A percentile compares a stretch with the other conserved stretches of the same genome.
Conservation (phyloP, 2,797 vertebrate species). For the Oryzias dopingdopingensis region DNA sequence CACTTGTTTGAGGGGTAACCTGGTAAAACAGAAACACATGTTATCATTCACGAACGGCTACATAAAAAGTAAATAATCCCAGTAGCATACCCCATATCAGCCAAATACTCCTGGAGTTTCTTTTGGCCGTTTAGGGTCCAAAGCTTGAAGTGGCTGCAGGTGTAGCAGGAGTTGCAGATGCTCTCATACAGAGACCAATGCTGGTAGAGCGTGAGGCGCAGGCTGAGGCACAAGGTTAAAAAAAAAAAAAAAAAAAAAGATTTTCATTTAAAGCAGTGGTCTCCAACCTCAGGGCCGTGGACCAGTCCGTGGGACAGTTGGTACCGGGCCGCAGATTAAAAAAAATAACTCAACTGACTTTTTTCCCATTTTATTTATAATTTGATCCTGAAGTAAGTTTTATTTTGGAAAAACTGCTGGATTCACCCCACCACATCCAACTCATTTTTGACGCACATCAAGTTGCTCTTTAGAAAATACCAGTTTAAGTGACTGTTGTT, state of each 20-base stretch:
- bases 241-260: slow-evolving; percentile 14
- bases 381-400: too few species aligned
- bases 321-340: too few species aligned
- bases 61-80: neutral
- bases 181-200: slow-evolving; percentile 98
- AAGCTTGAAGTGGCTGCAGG: slow-evolving; percentile 88
- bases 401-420: too few species aligned
- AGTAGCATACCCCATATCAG: slow-evolving; percentile 88
- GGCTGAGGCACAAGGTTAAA: slow-evolving; percentile 73
- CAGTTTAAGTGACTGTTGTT: too few species aligned
- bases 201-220: slow-evolving; percentile 90
- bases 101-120: slow-evolving; percentile 93
- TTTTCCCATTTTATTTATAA: too few species aligned
- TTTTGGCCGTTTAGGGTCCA: slow-evolving; percentile 97
- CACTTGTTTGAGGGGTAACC: slow-evolving; percentile 93
- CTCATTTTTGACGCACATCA: too few species aligned
- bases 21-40: slow-evolving; percentile 44
- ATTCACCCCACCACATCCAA: too few species aligned
- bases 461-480: too few species aligned
- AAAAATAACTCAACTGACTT: too few species aligned
- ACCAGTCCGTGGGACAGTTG: too few species aligned
- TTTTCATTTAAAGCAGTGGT: too few species aligned
- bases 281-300: too few species aligned
- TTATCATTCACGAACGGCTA: neutral
- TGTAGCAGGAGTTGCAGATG: slow-evolving; percentile 93